These are phyloP conservation scores for Rhodeus uyekii DNA, from an alignment of 2,797 vertebrate species.

Conservation along the genomic window DNA sequence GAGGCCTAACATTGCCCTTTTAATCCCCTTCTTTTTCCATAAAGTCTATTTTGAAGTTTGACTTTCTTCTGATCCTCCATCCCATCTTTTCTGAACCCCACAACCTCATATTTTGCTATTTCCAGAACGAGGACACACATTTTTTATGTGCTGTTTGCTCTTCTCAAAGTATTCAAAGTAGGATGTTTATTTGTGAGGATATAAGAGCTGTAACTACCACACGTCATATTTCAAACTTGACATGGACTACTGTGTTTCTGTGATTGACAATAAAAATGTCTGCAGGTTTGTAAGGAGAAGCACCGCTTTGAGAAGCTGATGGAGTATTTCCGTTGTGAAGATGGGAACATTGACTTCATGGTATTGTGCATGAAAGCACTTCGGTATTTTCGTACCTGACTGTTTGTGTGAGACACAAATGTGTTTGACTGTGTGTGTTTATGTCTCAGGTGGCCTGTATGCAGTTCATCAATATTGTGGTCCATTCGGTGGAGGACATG, in stretches of 20 bases:
- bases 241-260: not conserved
- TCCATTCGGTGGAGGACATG: constrained; percentile 98
- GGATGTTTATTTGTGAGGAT: not conserved
- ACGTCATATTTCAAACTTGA: not conserved
- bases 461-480: constrained; percentile 98
- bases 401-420: not conserved
- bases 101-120: constrained; percentile 40
- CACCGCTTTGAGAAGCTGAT: constrained; percentile 97
- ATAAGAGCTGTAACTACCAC: not conserved
- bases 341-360: constrained; percentile 98
- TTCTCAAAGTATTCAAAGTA: not conserved
- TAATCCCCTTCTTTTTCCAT: constrained; percentile 61
- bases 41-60: constrained; percentile 60
- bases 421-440: constrained; percentile 28
- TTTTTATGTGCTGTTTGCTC: not conserved
- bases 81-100: not conserved
- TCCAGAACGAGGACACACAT: not conserved
- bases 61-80: constrained; percentile 51
- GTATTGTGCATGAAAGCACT: constrained; percentile 68
- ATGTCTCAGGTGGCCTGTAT: constrained; percentile 89
- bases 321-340: constrained; percentile 95
- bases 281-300: constrained; percentile 94
- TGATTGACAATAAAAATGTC: not conserved
- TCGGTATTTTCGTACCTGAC: not conserved
- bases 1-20: constrained; percentile 45